Evolutionary conservation across 2,888 invertebrate species (phyloP).

Genomic region (Pachycephus smyrnensis): DNA sequence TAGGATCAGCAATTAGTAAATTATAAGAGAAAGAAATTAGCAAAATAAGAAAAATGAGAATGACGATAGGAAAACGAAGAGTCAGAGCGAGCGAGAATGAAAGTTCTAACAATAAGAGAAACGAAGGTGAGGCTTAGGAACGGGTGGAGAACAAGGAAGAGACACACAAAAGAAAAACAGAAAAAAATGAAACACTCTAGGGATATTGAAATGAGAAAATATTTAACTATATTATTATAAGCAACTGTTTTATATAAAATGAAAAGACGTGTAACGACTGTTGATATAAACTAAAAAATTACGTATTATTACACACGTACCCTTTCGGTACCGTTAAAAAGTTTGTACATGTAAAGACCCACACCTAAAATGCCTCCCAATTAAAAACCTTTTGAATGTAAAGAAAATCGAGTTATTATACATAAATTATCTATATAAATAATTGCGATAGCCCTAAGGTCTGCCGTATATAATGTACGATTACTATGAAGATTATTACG

Average conservation of each 20-base stretch:
- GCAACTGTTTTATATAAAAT: constrained; percentile 9
- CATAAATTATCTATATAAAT: not conserved
- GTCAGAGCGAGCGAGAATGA: not conserved
- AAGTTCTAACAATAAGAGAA: not conserved
- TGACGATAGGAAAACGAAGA: not conserved
- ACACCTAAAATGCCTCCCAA: constrained; percentile 49
- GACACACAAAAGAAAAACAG: not conserved
- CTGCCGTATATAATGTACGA: constrained; percentile 3
- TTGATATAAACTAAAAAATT: constrained; percentile 7
- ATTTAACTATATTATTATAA: constrained; percentile 7
- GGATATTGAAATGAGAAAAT: constrained; percentile 4
- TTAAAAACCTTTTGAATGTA: not conserved
- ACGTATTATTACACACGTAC: not conserved
- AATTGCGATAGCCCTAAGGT: not conserved
- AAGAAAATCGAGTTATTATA: not conserved
- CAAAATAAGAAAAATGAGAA: not conserved
- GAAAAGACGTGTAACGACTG: constrained; percentile 7
- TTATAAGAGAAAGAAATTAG: not conserved
- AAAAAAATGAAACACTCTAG: not conserved
- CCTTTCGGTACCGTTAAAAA: constrained; percentile 36
- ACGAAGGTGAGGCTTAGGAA: not conserved
- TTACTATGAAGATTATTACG: constrained; percentile 4
- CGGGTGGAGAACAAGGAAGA: not conserved
- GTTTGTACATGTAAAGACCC: constrained; percentile 50
- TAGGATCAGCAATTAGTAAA: not conserved